Conservation (phyloP, 2,797 vertebrate species). For the Siniperca scherzeri region DNA sequence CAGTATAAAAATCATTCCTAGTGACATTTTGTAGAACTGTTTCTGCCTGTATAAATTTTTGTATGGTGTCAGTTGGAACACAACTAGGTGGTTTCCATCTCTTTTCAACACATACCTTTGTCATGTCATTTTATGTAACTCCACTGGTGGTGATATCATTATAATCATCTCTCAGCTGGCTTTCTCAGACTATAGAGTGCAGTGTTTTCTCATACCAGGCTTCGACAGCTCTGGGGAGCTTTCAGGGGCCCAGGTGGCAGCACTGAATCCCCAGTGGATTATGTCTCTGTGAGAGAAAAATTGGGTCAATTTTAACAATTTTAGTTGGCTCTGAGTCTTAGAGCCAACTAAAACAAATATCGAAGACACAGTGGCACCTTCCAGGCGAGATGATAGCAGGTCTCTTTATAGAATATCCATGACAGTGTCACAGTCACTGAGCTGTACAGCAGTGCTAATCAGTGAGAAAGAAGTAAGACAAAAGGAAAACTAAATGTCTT, state of each 20-base stretch:
- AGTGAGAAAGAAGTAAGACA: neutral
- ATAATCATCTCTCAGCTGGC: slow-evolving; percentile 9
- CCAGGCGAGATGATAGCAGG: neutral
- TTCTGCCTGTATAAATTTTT: neutral
- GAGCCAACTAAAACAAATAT: slow-evolving; percentile 3
- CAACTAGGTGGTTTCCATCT: neutral
- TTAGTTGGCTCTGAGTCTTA: slow-evolving; percentile 15
- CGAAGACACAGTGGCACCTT: slow-evolving; percentile 5
- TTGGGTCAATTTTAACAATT: slow-evolving; percentile 16
- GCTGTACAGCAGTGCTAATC: neutral
- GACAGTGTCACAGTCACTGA: neutral
- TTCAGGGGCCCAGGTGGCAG: slow-evolving; percentile 38
- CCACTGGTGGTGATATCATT: slow-evolving; percentile 34
- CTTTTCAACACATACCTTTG: slow-evolving; percentile 38
- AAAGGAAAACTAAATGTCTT: neutral
- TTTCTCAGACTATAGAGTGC: slow-evolving; percentile 26
- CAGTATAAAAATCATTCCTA: neutral
- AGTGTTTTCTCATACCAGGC: slow-evolving; percentile 12
- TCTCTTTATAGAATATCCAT: neutral
- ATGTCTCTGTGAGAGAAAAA: slow-evolving; percentile 36
- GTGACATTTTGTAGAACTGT: slow-evolving; percentile 12
- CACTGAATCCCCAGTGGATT: slow-evolving; percentile 51
- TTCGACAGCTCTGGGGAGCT: slow-evolving; percentile 31
- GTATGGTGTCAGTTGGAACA: neutral
- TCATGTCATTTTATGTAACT: slow-evolving; percentile 39